These are phyloP conservation scores for Emys orbicularis DNA, from an alignment of 2,797 vertebrate species.

Conservation along the genomic window DNA sequence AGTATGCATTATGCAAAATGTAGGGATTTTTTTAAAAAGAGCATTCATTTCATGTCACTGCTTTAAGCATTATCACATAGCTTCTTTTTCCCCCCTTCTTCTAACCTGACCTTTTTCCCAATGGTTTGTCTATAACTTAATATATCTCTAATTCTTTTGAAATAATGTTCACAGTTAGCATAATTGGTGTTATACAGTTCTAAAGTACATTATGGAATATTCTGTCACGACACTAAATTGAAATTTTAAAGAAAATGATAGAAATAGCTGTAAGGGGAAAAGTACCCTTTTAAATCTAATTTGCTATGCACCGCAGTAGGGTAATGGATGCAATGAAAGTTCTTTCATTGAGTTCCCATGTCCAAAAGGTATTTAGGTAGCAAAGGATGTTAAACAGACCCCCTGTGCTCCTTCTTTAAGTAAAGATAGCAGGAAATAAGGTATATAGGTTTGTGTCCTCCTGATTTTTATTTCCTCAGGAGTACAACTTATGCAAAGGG, in stretches of 20 bases:
- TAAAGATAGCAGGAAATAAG: slow-evolving; percentile 89
- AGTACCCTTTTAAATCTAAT: slow-evolving; percentile 98
- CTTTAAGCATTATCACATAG: slow-evolving; percentile 69
- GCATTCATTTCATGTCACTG: slow-evolving; percentile 68
- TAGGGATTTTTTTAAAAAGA: slow-evolving; percentile 59
- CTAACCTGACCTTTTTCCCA: slow-evolving; percentile 82
- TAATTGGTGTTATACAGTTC: slow-evolving; percentile 93
- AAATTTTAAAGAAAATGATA: slow-evolving; percentile 94
- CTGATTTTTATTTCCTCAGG: slow-evolving; percentile 86
- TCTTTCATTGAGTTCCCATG: slow-evolving; percentile 90
- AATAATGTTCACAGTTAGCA: slow-evolving; percentile 88
- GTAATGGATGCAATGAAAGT: slow-evolving; percentile 91
- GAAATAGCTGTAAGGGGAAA: slow-evolving; percentile 92
- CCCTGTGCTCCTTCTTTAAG: slow-evolving; percentile 84
- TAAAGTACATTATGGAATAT: slow-evolving; percentile 90
- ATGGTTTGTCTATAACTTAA: slow-evolving; percentile 86
- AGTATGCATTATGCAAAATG: slow-evolving; percentile 56
- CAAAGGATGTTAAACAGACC: slow-evolving; percentile 87
- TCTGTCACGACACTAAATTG: slow-evolving; percentile 94
- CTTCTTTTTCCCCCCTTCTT: slow-evolving; percentile 56
- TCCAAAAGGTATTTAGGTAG: slow-evolving; percentile 94
- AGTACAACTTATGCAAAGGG: slow-evolving; percentile 86
- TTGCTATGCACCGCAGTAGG: slow-evolving; percentile 96
- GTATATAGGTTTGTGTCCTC: slow-evolving; percentile 88
- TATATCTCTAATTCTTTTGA: slow-evolving; percentile 91